Conservation (phyloP, 2,888 invertebrate genomes). For the Drosophila eohydei region DNA sequence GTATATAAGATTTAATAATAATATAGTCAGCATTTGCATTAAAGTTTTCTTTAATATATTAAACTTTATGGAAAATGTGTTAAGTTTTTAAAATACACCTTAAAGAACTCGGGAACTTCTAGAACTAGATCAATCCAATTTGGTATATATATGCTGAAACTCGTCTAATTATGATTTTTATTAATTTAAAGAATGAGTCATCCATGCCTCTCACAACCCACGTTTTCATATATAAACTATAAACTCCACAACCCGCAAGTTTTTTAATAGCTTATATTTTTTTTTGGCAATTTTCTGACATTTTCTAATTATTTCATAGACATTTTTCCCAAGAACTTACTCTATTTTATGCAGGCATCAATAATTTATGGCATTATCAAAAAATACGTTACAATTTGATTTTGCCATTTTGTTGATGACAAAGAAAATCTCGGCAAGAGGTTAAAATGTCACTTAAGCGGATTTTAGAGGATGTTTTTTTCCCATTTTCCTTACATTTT, state of each 20-base stretch:
- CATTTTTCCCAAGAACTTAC: conserved; percentile 32
- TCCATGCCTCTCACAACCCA: neutral
- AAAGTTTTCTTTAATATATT: neutral
- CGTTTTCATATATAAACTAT: neutral
- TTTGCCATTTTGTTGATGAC: neutral
- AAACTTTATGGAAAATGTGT: neutral
- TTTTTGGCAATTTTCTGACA: conserved; percentile 20
- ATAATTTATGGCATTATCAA: conserved; percentile 39
- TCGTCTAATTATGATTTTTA: neutral
- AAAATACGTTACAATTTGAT: conserved; percentile 69
- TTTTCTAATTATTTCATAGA: conserved; percentile 48
- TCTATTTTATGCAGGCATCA: conserved; percentile 64
- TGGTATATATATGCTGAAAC: neutral
- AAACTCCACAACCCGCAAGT: conserved; percentile 42
- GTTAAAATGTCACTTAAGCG: conserved; percentile 80
- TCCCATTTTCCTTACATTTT: conserved; percentile 21
- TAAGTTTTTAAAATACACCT: neutral
- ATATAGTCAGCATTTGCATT: neutral
- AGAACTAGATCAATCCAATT: no score
- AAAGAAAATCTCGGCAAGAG: conserved; percentile 55
- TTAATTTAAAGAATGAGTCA: neutral
- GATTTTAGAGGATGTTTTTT: conserved; percentile 50
- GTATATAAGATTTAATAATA: neutral
- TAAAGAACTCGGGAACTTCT: neutral
- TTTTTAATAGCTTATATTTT: conserved; percentile 37